A percentile compares a stretch with the other conserved stretches of the same genome.
Conservation (phyloP, 2,888 invertebrate genomes). For the Disparrhopalites patrizii region DNA sequence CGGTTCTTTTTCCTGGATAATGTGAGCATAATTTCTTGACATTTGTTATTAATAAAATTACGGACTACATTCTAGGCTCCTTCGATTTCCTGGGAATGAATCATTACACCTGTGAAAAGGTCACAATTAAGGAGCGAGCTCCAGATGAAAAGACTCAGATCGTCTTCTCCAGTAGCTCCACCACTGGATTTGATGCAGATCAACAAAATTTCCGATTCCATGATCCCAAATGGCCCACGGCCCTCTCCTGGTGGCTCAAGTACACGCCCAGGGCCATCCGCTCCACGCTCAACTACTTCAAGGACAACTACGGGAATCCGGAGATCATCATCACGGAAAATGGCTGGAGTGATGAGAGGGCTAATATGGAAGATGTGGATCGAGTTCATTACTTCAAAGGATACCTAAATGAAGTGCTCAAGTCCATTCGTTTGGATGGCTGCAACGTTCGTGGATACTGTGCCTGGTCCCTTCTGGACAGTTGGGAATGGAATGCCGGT, state of each 20-base stretch:
- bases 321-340: conserved; percentile 31
- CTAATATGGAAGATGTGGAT: conserved; percentile 40
- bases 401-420: conserved; percentile 43
- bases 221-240: conserved; percentile 18
- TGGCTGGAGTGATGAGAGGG: conserved; percentile 22
- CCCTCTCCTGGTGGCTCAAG: conserved; percentile 19
- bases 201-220: conserved; percentile 18
- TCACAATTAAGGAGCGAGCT: conserved; percentile 8
- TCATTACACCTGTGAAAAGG: conserved; percentile 44
- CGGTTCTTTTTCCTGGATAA: too few relatives aligned
- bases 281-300: conserved; percentile 36
- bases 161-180: conserved; percentile 12
- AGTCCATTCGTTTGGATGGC: conserved; percentile 40
- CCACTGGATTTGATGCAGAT: conserved; percentile 26
- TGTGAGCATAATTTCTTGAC: too few relatives aligned
- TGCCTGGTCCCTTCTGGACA: conserved; percentile 37
- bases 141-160: neutral
- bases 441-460: conserved; percentile 40
- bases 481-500: conserved; percentile 39
- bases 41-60: too few relatives aligned
- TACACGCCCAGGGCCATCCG: conserved; percentile 38
- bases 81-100: conserved; percentile 45
- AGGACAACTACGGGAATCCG: conserved; percentile 35
- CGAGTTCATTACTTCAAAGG: conserved; percentile 43
- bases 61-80: conserved; percentile 38